Evolutionary conservation across 2,888 invertebrate genomes (phyloP).

Genomic region (Aelia acuminata): DNA sequence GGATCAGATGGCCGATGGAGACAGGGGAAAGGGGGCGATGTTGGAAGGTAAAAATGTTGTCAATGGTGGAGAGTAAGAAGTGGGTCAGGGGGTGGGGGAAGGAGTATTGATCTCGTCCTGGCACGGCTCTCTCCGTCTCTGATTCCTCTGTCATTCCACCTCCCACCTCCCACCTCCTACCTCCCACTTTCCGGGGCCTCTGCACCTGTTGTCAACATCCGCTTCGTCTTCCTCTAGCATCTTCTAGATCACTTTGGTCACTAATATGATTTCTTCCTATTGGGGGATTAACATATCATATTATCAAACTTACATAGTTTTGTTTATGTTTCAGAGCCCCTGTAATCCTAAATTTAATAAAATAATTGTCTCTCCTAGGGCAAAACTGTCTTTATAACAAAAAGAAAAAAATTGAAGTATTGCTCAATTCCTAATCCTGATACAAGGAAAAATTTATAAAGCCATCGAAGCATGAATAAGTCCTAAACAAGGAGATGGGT

Average conservation of each 20-base stretch:
- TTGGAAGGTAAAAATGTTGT: slow-evolving; percentile 55
- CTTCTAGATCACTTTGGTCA: not conserved
- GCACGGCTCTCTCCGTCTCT: slow-evolving; percentile 32
- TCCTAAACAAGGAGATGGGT: no score
- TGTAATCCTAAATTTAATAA: no score
- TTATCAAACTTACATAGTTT: not conserved
- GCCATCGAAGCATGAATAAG: no score
- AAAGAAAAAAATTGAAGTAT: no score
- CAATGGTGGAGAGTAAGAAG: slow-evolving; percentile 56
- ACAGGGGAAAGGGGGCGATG: slow-evolving; percentile 3
- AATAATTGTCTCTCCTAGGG: no score
- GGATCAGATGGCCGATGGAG: slow-evolving; percentile 29
- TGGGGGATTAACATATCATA: no score
- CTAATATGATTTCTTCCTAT: not conserved
- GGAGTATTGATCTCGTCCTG: slow-evolving; percentile 59
- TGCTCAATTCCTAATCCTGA: no score
- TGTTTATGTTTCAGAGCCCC: not conserved
- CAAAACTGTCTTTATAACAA: no score
- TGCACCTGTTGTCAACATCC: not conserved
- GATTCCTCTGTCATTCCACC: slow-evolving; percentile 60
- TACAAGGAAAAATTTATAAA: no score
- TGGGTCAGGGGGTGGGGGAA: slow-evolving; percentile 57
- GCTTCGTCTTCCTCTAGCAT: not conserved
- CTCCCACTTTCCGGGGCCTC: slow-evolving; percentile 1
- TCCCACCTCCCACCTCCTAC: slow-evolving; percentile 58